Evolutionary conservation across 2,113 vertebrate genomes (phyloP).

Genomic region (Paradoxurus hermaphroditus): DNA sequence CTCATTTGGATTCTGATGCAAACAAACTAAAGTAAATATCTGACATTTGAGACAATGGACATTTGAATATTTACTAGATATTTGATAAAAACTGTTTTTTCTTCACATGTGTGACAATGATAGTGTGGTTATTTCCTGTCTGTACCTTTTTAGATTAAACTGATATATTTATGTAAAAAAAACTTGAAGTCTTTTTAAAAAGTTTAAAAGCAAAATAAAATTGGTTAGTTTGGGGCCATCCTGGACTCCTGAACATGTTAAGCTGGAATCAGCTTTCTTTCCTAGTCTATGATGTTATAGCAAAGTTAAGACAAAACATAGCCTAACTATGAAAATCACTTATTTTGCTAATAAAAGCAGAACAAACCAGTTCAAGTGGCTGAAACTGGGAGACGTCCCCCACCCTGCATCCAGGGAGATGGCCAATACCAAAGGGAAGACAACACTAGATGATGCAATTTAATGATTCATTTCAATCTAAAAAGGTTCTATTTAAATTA

Average conservation of each 20-base stretch:
- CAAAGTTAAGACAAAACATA: background rate
- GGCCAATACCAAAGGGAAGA: background rate
- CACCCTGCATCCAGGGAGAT: background rate
- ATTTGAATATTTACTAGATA: slow-evolving; percentile 16
- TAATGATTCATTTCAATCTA: background rate
- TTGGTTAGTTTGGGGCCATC: background rate
- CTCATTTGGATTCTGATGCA: slow-evolving; percentile 33
- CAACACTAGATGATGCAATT: background rate
- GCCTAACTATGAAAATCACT: background rate
- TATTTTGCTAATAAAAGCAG: background rate
- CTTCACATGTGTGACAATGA: background rate
- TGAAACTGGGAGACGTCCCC: background rate
- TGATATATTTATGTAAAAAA: slow-evolving; percentile 25
- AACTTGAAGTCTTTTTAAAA: background rate
- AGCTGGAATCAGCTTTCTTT: background rate
- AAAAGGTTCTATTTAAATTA: background rate
- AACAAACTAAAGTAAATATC: background rate
- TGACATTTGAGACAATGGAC: background rate
- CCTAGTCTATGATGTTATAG: background rate
- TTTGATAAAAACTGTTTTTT: background rate
- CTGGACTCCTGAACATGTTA: background rate
- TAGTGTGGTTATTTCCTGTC: background rate
- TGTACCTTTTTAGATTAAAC: background rate
- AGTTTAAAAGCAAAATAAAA: background rate
- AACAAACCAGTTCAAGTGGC: background rate